Base-by-base conservation (phyloP, 2,797 vertebrate genomes). In the Pseudochirops corinnae region DNA sequence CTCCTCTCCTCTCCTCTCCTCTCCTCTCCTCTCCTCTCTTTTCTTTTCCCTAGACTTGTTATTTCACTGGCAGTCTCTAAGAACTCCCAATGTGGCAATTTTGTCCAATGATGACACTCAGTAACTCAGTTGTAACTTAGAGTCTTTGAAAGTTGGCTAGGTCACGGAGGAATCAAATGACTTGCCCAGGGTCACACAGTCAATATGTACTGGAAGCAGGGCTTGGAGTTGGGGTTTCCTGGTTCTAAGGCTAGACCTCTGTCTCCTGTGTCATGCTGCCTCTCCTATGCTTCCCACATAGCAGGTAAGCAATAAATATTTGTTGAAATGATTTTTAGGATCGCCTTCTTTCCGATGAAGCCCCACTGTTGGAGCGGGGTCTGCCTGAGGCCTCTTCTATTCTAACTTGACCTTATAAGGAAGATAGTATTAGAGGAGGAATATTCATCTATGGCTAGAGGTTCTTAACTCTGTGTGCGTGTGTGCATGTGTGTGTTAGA, bases 1-100 rank as follows among this genome's bases (percentile, higher is more conserved):
- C 11, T 62, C 13, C 3, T 16, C 5, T 14, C 12, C 21, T 13
- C 31, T 31, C 2, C 5, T 1, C 14, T 5, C 29, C 2, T 13
- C 11, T 5, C 29, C 3, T 33, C 13, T 4, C 4, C 13, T 14
- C 31, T 62, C 13, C 28, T 31, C 9, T 31, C 5, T 14, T 33
- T 62, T 33, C 62, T n/a, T 39, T 74, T 16, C 26, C 62, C 1
- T 74, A 74, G 33, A 74, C 33, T 74, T 74, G 62, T 21, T 74
- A n/a, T 74, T 74, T n/a, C 62, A 74, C 26, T 21, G 14, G 62
- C 14, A 74, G 62, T n/a, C 62, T 74, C 33, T 18, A n/a, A 74
- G 16, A 74, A 18, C 14, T n/a, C 33, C 62, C 16, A 18, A 7
- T n/a, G 33, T 74, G 14, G 62, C n/a, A 74, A 74, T 74, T 74